These are phyloP conservation scores for Patagioenas fasciata DNA, from an alignment of 2,113 vertebrate genomes.

Conservation along the genomic window DNA sequence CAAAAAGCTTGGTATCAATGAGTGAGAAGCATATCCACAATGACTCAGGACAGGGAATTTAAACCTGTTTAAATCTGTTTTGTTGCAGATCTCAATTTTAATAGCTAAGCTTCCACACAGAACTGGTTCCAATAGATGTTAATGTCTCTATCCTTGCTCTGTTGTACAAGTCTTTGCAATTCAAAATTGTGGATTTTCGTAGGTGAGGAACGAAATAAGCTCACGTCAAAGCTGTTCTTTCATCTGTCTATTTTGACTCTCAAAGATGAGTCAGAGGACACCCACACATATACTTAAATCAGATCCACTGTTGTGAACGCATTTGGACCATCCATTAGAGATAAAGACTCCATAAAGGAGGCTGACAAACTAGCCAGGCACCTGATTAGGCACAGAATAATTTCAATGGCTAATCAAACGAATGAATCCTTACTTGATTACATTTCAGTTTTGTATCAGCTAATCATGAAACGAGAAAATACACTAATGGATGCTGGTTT, in stretches of 20 bases:
- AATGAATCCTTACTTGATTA: conserved; percentile 80
- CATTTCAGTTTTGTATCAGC: conserved; percentile 73
- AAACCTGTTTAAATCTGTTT: neutral
- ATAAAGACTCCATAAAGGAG: conserved; percentile 62
- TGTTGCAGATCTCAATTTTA: neutral
- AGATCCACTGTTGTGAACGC: conserved; percentile 55
- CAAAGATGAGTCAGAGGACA: conserved; percentile 6
- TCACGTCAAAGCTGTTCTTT: conserved; percentile 50
- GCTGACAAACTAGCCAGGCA: conserved; percentile 74
- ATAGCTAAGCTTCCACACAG: neutral
- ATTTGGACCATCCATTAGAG: conserved; percentile 67
- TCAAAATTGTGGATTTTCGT: neutral
- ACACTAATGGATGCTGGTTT: conserved; percentile 43
- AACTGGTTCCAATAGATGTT: neutral
- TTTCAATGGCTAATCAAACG: conserved; percentile 81
- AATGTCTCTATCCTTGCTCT: neutral
- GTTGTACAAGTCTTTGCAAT: neutral
- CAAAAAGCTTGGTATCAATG: neutral
- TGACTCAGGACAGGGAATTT: neutral
- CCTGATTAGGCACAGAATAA: conserved; percentile 78
- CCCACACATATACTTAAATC: conserved; percentile 58
- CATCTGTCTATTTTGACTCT: conserved; percentile 34
- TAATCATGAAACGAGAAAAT: conserved; percentile 76
- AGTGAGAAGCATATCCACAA: neutral
- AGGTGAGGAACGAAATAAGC: conserved; percentile 1